Conservation (phyloP, 2,888 invertebrate genomes). For the Cosmia trapezina region DNA sequence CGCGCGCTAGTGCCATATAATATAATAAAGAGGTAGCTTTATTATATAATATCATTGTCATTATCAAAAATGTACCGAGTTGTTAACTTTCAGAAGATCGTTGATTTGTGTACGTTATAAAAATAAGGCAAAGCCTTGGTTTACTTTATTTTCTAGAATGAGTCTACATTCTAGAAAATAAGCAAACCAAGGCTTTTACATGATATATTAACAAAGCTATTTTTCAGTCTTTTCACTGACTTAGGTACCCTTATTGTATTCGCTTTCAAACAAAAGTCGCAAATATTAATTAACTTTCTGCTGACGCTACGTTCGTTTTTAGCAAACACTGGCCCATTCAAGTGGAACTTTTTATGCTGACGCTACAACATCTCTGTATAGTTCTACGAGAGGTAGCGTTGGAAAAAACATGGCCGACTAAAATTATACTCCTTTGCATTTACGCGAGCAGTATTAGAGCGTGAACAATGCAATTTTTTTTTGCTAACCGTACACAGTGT, state of each 20-base stretch:
- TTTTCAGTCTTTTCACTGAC: background rate
- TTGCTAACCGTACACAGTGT: conserved; percentile 39
- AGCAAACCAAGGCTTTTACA: too few species aligned
- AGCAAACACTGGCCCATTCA: conserved; percentile 48
- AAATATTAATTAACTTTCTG: conserved; percentile 44
- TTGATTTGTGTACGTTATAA: background rate
- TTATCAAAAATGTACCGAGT: too few species aligned
- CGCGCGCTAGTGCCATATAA: too few species aligned
- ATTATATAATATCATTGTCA: too few species aligned
- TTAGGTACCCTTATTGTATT: background rate
- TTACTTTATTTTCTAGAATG: background rate
- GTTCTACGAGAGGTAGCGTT: conserved; percentile 38
- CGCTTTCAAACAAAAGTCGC: conserved; percentile 16
- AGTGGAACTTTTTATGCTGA: conserved; percentile 53
- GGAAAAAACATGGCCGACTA: conserved; percentile 43
- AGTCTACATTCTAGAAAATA: too few species aligned
- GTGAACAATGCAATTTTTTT: conserved; percentile 50
- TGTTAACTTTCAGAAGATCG: too few species aligned
- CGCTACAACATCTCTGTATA: conserved; percentile 34
- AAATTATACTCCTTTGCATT: conserved; percentile 55
- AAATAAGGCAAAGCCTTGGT: background rate
- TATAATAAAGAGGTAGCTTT: too few species aligned
- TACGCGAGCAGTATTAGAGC: conserved; percentile 21
- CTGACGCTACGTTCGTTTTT: conserved; percentile 43
- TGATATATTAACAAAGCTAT: background rate